Conservation (phyloP, 1,140 invertebrate genomes). For the Drosophila burlai region DNA sequence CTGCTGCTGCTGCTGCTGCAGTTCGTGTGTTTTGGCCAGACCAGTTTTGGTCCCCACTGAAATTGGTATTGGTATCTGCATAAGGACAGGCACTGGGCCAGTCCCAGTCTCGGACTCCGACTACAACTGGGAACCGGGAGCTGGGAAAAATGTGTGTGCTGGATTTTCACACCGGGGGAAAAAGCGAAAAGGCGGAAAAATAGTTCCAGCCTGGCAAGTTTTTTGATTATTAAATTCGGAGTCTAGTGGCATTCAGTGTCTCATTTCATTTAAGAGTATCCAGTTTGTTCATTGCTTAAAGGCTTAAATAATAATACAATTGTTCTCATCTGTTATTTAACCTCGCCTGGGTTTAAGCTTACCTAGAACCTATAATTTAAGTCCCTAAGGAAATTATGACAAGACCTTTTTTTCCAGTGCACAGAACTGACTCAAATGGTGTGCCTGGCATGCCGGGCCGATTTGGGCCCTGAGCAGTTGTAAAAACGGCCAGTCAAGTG, state of each 20-base stretch:
- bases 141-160: slow-evolving; percentile 18
- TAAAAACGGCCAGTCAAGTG: slow-evolving; percentile 77
- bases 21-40: slow-evolving; percentile 33
- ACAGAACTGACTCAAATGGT: slow-evolving; percentile 58
- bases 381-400: no score
- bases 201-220: not conserved
- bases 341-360: no score
- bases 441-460: slow-evolving; percentile 32
- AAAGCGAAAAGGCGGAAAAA: not conserved
- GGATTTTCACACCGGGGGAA: slow-evolving; percentile 31
- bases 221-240: not conserved
- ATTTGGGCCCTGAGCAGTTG: slow-evolving; percentile 30
- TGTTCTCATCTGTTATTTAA: not conserved
- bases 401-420: slow-evolving; percentile 12
- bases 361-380: no score
- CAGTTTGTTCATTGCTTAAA: not conserved
- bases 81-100: slow-evolving; percentile 37
- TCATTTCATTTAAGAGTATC: not conserved
- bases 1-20: slow-evolving; percentile 20
- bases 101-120: slow-evolving; percentile 15
- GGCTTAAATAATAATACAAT: not conserved
- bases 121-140: slow-evolving; percentile 27
- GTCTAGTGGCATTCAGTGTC: not conserved
- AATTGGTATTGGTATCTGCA: slow-evolving; percentile 63
- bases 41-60: slow-evolving; percentile 62